A percentile compares a stretch with the other conserved stretches of the same genome.
Conservation (phyloP, 2,888 invertebrate species). For the Lamellibrachia satsuma region DNA sequence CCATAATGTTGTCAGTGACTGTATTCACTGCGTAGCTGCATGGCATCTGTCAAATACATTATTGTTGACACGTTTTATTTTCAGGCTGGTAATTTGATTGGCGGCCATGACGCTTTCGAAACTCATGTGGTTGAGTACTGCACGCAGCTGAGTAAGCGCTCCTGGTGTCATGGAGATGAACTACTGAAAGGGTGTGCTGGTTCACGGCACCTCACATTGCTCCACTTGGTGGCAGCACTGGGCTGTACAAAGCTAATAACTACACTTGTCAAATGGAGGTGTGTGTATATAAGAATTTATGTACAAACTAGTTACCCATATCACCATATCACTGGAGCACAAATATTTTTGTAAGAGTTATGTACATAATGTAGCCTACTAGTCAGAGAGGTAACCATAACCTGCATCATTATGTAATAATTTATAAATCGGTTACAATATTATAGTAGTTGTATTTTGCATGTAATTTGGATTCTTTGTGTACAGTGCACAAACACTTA, state of each 20-base stretch:
- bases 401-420: not conserved
- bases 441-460: not conserved
- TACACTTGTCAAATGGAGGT: slow-evolving; percentile 55
- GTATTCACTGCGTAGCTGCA: not conserved
- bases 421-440: not conserved
- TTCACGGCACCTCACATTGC: slow-evolving; percentile 31
- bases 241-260: slow-evolving; percentile 76
- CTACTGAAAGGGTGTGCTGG: not conserved
- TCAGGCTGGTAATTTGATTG: slow-evolving; percentile 17
- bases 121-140: slow-evolving; percentile 87
- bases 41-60: not conserved
- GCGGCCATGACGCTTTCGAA: slow-evolving; percentile 69
- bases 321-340: not conserved
- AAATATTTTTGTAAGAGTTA: not conserved
- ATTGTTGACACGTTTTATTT: not conserved
- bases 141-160: slow-evolving; percentile 76
- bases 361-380: not conserved
- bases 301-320: not conserved
- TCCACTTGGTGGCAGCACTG: slow-evolving; percentile 81
- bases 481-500: no score
- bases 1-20: not conserved
- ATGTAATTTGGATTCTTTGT: not conserved
- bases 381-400: no score
- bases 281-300: not conserved
- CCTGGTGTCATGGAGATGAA: slow-evolving; percentile 67